Conservation (phyloP, 2,797 vertebrate genomes). For the Xyrichtys novacula region DNA sequence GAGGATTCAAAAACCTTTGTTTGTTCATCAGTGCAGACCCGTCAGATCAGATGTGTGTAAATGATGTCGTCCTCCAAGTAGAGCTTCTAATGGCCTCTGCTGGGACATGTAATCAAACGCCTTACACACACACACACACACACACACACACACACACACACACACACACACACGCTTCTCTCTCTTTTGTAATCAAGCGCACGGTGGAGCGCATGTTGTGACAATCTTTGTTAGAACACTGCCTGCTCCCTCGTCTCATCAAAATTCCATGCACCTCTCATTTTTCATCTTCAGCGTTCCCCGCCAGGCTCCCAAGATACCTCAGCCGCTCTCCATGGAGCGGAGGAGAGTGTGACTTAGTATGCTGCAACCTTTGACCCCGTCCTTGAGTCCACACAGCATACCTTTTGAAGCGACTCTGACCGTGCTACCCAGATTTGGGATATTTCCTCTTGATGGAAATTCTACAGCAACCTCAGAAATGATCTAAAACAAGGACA, state of each 20-base stretch:
- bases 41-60: conserved; percentile 70
- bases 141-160: no score
- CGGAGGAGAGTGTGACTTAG: conserved; percentile 62
- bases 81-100: conserved; percentile 78
- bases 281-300: conserved; percentile 75
- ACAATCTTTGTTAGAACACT: conserved; percentile 80
- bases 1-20: conserved; percentile 54
- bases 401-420: conserved; percentile 22
- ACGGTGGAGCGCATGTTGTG: conserved; percentile 69
- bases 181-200: conserved; percentile 82
- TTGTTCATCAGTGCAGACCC: conserved; percentile 65
- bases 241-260: conserved; percentile 82
- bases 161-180: conserved; percentile 74
- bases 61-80: conserved; percentile 73
- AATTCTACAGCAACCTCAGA: conserved; percentile 16
- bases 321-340: conserved; percentile 71
- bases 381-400: conserved; percentile 28
- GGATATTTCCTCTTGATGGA: conserved; percentile 2
- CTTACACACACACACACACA: conserved; percentile 59
- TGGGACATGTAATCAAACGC: conserved; percentile 82
- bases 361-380: conserved; percentile 69
- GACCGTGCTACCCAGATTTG: conserved; percentile 12
- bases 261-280: conserved; percentile 80
- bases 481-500: conserved; percentile 19
- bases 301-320: conserved; percentile 65